Base-by-base conservation (phyloP, 1,140 invertebrate genomes). In the Adoxophyes honmai region DNA sequence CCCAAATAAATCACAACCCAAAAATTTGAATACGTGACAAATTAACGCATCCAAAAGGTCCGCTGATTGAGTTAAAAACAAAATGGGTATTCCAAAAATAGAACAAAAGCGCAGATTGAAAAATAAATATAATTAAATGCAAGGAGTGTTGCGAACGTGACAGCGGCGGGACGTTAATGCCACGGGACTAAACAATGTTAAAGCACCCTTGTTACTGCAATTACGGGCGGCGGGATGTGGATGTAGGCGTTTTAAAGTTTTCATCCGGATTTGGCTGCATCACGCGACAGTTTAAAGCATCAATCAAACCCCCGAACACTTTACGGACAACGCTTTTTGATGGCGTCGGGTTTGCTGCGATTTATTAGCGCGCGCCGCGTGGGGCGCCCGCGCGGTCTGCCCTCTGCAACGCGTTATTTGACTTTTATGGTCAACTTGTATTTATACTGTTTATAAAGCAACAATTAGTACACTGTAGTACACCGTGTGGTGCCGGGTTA, bases 141-240 rank as follows among this genome's bases (percentile, higher is more conserved):
- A 66, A 69, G 68, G 63, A 64, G 68, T 68, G 63, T 72, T 66
- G 57, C 57, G 52, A 57, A 67, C 66, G 64, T 66, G 66, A 69
- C 70, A 73, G 60, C 65, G 62, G 53, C 61, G 67, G 69, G 70
- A 72, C 72, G 74, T 76, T 76, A 77, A 77, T 74, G 75, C 69
- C 72, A 61, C 65, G 65, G 66, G 68, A 72, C 77, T 75, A 77
- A 84, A 81, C 78, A 75, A 75, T 70, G 75, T 81, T 82, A 76
- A 74, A 84, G 79, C 65, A 78, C 75, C 72, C 79, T 82, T 84
- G 81, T 82, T 78, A 77, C 72, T 75, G 74, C 73, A 81, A 85
- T 85, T 81, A 84, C 72, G 62, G 52, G 48, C 60, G 62, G 39
- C 57, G 62, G 64, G 66, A 57, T 60, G 21, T 2, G 64, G 73